Percentiles rank a stretch among this genome's conserved stretches.
These are phyloP conservation scores for Callorhinus ursinus DNA, from an alignment of 2,113 vertebrate species.

Conservation along the genomic window DNA sequence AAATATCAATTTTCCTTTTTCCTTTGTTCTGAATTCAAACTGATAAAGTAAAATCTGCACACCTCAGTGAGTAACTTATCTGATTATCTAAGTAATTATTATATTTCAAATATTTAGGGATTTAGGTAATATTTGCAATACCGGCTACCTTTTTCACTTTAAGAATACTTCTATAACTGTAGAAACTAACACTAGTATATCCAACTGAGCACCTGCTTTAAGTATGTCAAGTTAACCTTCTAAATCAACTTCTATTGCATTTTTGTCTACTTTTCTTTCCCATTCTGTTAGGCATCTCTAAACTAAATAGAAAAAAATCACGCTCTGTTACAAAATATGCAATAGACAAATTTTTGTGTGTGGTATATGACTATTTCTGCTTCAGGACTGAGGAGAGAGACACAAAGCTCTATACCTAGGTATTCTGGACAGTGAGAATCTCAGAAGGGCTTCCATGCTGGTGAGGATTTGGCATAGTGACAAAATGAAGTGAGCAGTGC, in stretches of 20 bases:
- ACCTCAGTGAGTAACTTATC: background rate
- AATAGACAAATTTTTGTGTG: background rate
- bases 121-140: background rate
- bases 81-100: background rate
- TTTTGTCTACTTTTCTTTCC: background rate
- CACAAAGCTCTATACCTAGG: no score
- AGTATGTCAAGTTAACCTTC: slow-evolving; percentile 36
- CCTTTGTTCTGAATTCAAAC: background rate
- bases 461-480: background rate
- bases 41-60: slow-evolving; percentile 15
- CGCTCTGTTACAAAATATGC: background rate
- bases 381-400: background rate
- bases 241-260: background rate
- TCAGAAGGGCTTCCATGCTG: background rate
- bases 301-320: slow-evolving; percentile 31
- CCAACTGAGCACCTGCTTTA: background rate
- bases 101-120: background rate
- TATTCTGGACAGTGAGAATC: background rate
- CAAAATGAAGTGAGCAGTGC: background rate
- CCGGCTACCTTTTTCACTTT: background rate
- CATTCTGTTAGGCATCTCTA: background rate
- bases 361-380: background rate
- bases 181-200: background rate
- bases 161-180: slow-evolving; percentile 20
- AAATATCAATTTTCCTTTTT: background rate